Conservation (phyloP, 1,140 invertebrate genomes). For the Bilobella aurantiaca region DNA sequence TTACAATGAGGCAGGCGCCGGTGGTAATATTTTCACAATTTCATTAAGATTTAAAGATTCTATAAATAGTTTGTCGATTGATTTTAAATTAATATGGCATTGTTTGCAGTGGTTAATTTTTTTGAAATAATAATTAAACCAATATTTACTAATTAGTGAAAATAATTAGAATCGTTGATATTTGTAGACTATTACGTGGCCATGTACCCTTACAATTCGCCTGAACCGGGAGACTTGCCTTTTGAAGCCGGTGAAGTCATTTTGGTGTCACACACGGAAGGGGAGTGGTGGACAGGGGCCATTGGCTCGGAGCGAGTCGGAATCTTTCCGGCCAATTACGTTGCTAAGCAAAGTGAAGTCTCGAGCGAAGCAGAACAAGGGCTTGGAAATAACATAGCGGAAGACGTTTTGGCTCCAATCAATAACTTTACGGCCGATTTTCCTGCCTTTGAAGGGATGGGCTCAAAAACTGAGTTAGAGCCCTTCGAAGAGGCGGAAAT, state of each 20-base stretch:
- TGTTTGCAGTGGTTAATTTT: too few species aligned
- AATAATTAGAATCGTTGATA: not conserved
- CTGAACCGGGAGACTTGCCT: constrained; percentile 78
- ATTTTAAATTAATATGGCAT: too few species aligned
- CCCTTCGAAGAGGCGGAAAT: constrained; percentile 32
- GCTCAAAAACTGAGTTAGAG: constrained; percentile 23
- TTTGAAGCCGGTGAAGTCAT: constrained; percentile 87
- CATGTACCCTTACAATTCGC: constrained; percentile 71
- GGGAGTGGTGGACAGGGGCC: constrained; percentile 96
- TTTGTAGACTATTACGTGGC: constrained; percentile 66
- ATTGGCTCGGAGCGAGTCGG: constrained; percentile 65
- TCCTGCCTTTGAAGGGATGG: constrained; percentile 8
- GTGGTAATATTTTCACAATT: not conserved
- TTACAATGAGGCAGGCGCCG: constrained; percentile 43
- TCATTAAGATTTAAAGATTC: too few species aligned
- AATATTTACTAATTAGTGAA: too few species aligned
- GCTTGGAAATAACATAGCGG: constrained; percentile 1
- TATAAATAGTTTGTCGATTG: too few species aligned
- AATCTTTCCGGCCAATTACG: constrained; percentile 93
- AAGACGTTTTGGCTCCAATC: constrained; percentile 10
- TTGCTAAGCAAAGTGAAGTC: constrained; percentile 50
- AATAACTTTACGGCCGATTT: constrained; percentile 8
- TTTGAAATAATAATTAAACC: too few species aligned
- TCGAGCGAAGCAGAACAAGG: constrained; percentile 8
- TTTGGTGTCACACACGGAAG: constrained; percentile 73